Conservation (phyloP, 1,140 invertebrate genomes). For the Heliconius hewitsoni region DNA sequence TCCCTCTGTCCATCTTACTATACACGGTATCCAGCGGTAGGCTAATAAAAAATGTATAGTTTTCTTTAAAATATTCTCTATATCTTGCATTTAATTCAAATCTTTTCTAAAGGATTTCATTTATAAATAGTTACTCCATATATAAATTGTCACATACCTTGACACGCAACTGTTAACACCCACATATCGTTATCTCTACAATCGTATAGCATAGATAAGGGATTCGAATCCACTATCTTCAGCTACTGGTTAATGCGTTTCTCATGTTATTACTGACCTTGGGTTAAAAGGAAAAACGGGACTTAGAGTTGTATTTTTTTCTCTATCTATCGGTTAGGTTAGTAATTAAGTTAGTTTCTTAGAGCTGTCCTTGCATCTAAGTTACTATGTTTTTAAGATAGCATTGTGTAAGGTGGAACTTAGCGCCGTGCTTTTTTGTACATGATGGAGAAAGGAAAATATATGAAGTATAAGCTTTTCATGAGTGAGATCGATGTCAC, state of each 20-base stretch:
- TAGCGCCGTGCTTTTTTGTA: background rate
- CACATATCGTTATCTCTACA: background rate
- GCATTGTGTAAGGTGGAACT: background rate
- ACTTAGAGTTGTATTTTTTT: background rate
- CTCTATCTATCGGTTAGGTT: background rate
- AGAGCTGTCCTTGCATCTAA: background rate
- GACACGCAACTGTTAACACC: slow-evolving; percentile 9
- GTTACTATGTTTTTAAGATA: too few species aligned
- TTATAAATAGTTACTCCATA: background rate
- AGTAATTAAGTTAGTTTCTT: background rate
- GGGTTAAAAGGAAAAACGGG: slow-evolving; percentile 8
- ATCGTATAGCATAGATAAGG: background rate
- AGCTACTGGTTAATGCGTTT: slow-evolving; percentile 10
- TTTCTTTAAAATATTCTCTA: too few species aligned
- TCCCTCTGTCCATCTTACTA: too few species aligned
- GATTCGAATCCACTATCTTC: slow-evolving; percentile 5
- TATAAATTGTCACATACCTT: slow-evolving; percentile 3
- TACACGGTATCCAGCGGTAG: too few species aligned
- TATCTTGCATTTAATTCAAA: too few species aligned
- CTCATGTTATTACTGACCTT: background rate
- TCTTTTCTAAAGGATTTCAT: background rate
- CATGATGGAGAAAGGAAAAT: background rate
- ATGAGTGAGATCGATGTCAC: too few species aligned
- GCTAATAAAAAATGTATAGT: too few species aligned
- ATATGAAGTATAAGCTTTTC: background rate